These are phyloP conservation scores for Vulpes ferrilata DNA, from an alignment of 2,113 vertebrate genomes.

Conservation along the genomic window DNA sequence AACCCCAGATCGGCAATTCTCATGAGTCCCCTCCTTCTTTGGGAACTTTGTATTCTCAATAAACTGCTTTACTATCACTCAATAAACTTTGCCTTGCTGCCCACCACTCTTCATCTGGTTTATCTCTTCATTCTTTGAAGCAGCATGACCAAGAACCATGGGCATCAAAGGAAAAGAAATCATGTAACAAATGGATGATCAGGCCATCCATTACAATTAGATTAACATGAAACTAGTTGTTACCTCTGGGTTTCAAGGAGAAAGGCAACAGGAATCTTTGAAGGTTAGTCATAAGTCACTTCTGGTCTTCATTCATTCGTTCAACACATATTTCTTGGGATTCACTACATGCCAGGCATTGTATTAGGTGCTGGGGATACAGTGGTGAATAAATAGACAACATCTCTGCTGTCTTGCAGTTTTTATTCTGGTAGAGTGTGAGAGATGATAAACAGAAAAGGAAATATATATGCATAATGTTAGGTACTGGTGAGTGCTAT, in stretches of 20 bases:
- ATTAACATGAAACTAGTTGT: not conserved
- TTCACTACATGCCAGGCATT: not conserved
- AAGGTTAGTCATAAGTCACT: not conserved
- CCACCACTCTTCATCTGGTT: not conserved
- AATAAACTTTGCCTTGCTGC: not conserved
- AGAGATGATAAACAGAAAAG: not conserved
- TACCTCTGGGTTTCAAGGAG: not conserved
- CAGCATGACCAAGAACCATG: not conserved
- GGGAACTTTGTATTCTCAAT: not conserved
- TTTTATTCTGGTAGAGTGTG: not conserved
- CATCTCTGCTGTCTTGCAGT: not conserved
- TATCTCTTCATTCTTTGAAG: not conserved
- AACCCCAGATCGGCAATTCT: not conserved
- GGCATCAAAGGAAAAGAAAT: not conserved
- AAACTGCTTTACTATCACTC: not conserved
- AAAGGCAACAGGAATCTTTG: not conserved
- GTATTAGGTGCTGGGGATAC: not conserved
- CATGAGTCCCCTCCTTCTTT: not conserved
- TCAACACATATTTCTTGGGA: not conserved
- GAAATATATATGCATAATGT: not conserved
- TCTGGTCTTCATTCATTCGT: not conserved
- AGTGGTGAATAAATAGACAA: not conserved
- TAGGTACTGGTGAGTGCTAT: not conserved
- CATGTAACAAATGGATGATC: not conserved
- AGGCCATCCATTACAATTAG: not conserved